These are phyloP conservation scores for Pinctada fucata DNA, from an alignment of 2,888 invertebrate species.

Conservation along the genomic window DNA sequence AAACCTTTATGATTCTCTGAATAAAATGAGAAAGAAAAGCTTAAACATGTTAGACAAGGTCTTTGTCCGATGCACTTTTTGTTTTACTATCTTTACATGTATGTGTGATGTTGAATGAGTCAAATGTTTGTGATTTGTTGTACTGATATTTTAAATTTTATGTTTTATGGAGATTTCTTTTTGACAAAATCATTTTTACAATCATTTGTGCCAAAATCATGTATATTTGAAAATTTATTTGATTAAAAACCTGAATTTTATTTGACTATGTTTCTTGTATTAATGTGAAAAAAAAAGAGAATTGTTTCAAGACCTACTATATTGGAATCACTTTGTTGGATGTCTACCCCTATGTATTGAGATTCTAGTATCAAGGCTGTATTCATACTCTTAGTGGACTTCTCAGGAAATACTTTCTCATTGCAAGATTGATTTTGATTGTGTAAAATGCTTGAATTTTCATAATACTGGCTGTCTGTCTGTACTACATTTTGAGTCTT, in stretches of 20 bases:
- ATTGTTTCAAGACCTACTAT: background rate
- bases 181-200: slow-evolving; percentile 1
- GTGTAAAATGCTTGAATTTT: background rate
- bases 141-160: background rate
- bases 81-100: background rate
- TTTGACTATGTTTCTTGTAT: slow-evolving; percentile 1
- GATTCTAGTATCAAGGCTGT: slow-evolving; percentile 1
- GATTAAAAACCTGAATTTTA: background rate
- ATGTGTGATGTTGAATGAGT: background rate
- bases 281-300: too few relatives aligned
- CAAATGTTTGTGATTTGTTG: background rate
- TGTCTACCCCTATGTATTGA: slow-evolving; percentile 2
- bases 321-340: background rate
- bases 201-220: too few relatives aligned
- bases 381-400: background rate
- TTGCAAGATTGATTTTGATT: background rate
- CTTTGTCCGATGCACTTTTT: background rate
- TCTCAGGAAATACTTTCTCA: background rate
- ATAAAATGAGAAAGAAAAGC: background rate
- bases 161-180: background rate
- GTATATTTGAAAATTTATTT: slow-evolving; percentile 1
- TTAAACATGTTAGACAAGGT: background rate
- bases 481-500: background rate
- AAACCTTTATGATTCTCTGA: background rate
- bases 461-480: background rate